Evolutionary conservation across 2,113 vertebrate species (phyloP).

Genomic region (Athene cunicularia): DNA sequence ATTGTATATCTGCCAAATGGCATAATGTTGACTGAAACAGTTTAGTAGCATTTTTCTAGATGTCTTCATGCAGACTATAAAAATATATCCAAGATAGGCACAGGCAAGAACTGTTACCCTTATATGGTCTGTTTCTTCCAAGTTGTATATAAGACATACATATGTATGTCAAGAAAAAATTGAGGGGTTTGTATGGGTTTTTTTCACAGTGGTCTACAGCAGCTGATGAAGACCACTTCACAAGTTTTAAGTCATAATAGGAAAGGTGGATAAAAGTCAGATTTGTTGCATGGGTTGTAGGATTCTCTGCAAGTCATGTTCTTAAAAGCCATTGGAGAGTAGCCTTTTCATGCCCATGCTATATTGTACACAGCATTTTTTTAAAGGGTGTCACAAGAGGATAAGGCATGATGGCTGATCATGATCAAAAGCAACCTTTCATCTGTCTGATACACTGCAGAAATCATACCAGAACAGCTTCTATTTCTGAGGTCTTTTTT

Average conservation of each 20-base stretch:
- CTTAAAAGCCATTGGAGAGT: background rate
- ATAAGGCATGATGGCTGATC: background rate
- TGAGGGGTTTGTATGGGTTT: background rate
- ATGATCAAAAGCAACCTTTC: background rate
- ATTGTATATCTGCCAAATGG: background rate
- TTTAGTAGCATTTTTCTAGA: background rate
- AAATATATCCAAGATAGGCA: background rate
- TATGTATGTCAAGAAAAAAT: background rate
- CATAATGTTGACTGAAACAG: background rate
- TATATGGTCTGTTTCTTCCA: background rate
- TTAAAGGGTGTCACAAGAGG: background rate
- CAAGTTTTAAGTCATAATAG: background rate
- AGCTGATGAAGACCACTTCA: background rate
- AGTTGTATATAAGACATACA: background rate
- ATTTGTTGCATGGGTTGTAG: background rate
- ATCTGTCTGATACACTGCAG: background rate
- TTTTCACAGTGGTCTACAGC: background rate
- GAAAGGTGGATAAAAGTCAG: background rate
- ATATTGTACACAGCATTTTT: background rate
- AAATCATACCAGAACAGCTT: background rate
- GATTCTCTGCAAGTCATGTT: background rate
- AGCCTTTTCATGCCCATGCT: background rate
- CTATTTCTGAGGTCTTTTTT: background rate
- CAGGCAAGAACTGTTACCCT: background rate
- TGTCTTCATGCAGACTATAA: background rate